Conservation (phyloP, 2,888 invertebrate genomes). For the Therioaphis trifolii region DNA sequence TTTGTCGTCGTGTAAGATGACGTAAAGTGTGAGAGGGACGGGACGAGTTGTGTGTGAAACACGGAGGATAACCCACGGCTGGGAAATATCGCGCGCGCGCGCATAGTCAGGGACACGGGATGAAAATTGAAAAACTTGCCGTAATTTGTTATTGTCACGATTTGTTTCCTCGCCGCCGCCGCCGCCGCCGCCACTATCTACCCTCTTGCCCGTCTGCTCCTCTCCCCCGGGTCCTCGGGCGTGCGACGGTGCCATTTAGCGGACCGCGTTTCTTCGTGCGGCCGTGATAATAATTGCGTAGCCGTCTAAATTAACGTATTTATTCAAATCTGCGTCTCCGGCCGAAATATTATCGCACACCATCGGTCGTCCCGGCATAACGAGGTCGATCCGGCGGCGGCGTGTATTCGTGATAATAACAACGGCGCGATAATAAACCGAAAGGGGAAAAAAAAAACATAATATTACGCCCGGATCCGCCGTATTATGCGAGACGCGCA, state of each 20-base stretch:
- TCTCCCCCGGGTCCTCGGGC: no score
- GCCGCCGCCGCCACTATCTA: no score
- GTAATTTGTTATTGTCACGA: slow-evolving; percentile 40
- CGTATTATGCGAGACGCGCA: no score
- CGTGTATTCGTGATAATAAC: background rate
- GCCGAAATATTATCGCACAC: background rate
- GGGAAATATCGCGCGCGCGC: background rate
- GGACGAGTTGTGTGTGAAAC: no score
- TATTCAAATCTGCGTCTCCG: background rate
- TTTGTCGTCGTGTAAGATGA: slow-evolving; percentile 6
- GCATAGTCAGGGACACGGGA: background rate
- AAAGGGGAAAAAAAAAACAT: background rate
- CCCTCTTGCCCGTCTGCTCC: no score
- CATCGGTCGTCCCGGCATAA: no score
- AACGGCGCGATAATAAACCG: background rate
- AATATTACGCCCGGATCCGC: no score
- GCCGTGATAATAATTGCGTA: background rate
- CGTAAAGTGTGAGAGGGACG: background rate
- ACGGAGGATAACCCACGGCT: background rate
- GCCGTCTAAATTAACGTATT: slow-evolving; percentile 11
- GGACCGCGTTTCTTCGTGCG: background rate
- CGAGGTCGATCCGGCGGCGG: no score
- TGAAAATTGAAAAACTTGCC: slow-evolving; percentile 42
- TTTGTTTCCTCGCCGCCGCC: no score
- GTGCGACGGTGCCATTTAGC: background rate